Conservation (phyloP, 2,797 vertebrate species). For the Aselliscus stoliczkanus region DNA sequence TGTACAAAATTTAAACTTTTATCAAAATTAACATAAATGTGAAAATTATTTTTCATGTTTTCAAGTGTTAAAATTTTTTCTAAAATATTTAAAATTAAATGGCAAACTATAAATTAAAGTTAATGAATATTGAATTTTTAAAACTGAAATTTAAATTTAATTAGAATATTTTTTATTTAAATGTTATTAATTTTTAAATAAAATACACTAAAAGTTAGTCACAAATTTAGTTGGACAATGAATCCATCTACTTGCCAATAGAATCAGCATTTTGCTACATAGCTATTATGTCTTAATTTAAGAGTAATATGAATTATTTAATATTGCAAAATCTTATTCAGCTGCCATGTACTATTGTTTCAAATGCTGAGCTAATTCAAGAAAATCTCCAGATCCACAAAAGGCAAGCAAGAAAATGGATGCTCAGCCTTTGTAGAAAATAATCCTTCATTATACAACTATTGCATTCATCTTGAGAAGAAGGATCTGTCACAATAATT, state of each 20-base stretch:
- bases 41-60: background rate
- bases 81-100: slow-evolving; percentile 1
- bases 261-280: background rate
- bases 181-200: background rate
- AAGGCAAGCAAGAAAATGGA: background rate
- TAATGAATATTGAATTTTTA: background rate
- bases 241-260: background rate
- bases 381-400: background rate
- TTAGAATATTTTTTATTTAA: background rate
- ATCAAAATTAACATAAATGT: background rate
- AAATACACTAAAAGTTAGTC: background rate
- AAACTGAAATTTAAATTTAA: background rate
- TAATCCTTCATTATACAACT: background rate
- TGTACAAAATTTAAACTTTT: background rate
- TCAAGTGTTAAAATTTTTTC: background rate
- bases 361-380: background rate
- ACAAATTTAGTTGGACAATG: slow-evolving; percentile 3
- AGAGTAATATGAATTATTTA: background rate
- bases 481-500: background rate
- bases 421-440: background rate
- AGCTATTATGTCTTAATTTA: background rate
- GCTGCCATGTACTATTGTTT: background rate
- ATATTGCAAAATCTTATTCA: background rate
- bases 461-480: background rate
- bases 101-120: background rate